Percentiles rank a stretch among this genome's conserved stretches.
Conservation (phyloP, 2,797 vertebrate genomes). For the Rhabdomys pumilio region DNA sequence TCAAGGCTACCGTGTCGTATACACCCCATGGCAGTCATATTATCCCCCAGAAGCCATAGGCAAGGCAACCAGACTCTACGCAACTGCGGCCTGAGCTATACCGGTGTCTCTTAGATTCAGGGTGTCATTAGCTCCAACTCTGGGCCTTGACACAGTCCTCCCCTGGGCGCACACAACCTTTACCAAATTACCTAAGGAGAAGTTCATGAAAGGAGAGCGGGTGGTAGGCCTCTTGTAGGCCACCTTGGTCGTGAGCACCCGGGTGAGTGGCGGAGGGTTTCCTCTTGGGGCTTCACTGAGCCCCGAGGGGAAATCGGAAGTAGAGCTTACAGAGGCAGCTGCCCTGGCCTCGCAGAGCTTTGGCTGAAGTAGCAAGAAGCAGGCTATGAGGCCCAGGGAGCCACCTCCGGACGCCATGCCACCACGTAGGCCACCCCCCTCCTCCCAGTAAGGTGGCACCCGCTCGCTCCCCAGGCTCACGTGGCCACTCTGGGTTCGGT, state of each 20-base stretch:
- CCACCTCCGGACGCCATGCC: background rate
- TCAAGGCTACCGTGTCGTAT: background rate
- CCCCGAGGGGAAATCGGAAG: accelerated
- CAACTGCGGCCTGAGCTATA: background rate
- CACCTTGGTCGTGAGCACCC: accelerated
- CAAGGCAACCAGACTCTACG: background rate
- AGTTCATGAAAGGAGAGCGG: background rate
- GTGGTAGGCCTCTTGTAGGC: accelerated
- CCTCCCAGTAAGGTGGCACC: background rate
- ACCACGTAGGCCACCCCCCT: background rate
- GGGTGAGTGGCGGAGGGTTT: background rate
- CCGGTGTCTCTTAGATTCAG: background rate
- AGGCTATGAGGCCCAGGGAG: background rate
- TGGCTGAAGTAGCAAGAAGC: conserved; percentile 32
- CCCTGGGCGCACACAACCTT: background rate
- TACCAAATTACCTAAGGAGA: conserved; percentile 43
- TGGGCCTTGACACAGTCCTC: background rate
- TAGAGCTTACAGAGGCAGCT: accelerated
- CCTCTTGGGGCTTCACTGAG: too few species aligned
- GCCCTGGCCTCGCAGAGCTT: background rate
- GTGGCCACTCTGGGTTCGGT: background rate
- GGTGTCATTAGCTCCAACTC: background rate
- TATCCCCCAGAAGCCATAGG: background rate
- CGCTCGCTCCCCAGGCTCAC: background rate
- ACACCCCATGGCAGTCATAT: background rate